These are phyloP conservation scores for Creontiades dilutus DNA, from an alignment of 2,888 invertebrate genomes.

Conservation along the genomic window DNA sequence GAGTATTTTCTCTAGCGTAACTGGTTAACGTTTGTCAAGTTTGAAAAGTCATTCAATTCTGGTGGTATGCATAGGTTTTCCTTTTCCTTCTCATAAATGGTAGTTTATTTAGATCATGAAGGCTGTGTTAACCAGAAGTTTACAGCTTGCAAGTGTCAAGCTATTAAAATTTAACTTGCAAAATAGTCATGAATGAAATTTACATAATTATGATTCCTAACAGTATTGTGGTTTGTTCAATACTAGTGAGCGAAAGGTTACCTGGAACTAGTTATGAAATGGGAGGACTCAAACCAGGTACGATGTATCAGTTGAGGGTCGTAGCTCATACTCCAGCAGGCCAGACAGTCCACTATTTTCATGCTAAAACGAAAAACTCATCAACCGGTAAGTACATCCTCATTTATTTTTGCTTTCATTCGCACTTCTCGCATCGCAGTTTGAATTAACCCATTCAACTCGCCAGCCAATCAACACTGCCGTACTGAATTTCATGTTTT, in stretches of 20 bases:
- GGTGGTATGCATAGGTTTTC: too few species aligned
- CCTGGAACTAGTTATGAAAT: slow-evolving; percentile 69
- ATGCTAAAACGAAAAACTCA: slow-evolving; percentile 62
- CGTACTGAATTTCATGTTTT: too few species aligned
- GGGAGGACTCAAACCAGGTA: slow-evolving; percentile 67
- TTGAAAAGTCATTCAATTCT: too few species aligned
- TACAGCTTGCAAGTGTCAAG: too few species aligned
- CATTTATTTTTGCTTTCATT: background rate
- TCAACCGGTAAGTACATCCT: slow-evolving; percentile 50
- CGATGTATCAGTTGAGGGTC: slow-evolving; percentile 69
- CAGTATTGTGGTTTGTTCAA: background rate
- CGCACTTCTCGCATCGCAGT: too few species aligned
- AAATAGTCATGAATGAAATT: background rate
- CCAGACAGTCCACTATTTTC: slow-evolving; percentile 64
- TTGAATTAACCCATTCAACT: too few species aligned
- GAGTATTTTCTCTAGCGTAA: background rate
- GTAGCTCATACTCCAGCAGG: slow-evolving; percentile 71
- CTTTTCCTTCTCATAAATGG: too few species aligned
- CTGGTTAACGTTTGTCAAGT: too few species aligned
- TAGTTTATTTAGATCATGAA: too few species aligned
- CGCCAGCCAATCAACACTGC: too few species aligned
- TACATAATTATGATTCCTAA: background rate
- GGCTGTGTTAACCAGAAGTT: too few species aligned
- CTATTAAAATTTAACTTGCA: background rate
- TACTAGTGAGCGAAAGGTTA: slow-evolving; percentile 59